Percentiles rank a stretch among this genome's conserved stretches.
Conservation (phyloP, 2,113 vertebrate species). For the Mus musculus region DNA sequence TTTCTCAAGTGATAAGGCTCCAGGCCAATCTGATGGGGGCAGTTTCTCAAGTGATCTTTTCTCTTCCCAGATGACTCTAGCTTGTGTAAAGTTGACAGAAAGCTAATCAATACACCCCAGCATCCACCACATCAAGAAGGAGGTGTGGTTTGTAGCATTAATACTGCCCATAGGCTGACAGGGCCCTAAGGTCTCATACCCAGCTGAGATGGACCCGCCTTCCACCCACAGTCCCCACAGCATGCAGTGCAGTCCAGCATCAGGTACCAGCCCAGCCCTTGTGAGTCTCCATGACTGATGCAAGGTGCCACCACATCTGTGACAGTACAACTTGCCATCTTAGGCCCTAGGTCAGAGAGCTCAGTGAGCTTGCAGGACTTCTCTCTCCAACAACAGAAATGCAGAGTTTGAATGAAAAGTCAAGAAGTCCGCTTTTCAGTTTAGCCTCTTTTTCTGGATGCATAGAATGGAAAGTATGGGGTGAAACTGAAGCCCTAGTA, state of each 20-base stretch:
- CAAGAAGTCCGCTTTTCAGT: neutral
- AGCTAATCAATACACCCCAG: neutral
- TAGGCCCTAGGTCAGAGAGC: neutral
- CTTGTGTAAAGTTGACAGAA: neutral
- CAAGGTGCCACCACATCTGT: no score
- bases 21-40: neutral
- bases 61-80: neutral
- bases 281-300: neutral
- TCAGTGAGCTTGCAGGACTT: neutral
- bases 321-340: neutral
- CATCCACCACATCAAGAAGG: neutral
- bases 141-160: neutral
- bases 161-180: neutral
- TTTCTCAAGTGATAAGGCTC: neutral
- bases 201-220: neutral
- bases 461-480: neutral
- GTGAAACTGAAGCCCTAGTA: neutral
- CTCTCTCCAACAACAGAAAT: no score
- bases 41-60: neutral
- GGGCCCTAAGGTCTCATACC: neutral
- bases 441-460: neutral
- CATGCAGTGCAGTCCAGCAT: neutral
- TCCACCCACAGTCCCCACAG: neutral
- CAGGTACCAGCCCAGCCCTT: neutral
- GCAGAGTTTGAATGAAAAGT: neutral